These are phyloP conservation scores for Trichogramma pretiosum DNA, from an alignment of 1,140 invertebrate species.

Conservation along the genomic window DNA sequence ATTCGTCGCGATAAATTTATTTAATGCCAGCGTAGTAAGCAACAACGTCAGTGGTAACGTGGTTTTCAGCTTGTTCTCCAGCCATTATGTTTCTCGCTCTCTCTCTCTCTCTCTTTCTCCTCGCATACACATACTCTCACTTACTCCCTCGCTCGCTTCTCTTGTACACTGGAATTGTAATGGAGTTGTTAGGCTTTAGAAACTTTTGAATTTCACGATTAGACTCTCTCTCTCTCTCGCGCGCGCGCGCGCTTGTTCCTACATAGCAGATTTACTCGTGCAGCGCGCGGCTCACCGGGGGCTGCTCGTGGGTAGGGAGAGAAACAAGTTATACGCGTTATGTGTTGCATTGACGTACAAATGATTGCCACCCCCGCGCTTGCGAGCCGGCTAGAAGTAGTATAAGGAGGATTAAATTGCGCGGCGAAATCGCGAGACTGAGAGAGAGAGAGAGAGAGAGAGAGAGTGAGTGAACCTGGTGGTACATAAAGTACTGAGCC, in stretches of 20 bases:
- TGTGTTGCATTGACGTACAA: slow-evolving; percentile 1
- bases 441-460: background rate
- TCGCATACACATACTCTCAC: too few species aligned
- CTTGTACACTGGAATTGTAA: slow-evolving; percentile 4
- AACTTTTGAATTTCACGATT: too few species aligned
- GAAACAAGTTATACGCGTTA: slow-evolving; percentile 8
- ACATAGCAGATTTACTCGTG: background rate
- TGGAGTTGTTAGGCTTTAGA: too few species aligned
- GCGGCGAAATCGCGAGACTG: background rate
- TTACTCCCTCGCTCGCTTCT: background rate
- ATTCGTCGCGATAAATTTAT: too few species aligned
- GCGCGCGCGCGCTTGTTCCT: background rate
- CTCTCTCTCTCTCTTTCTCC: background rate
- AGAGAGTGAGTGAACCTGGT: background rate
- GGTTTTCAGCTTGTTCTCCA: background rate
- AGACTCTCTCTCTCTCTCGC: background rate
- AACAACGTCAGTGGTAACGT: too few species aligned
- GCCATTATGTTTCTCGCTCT: background rate
- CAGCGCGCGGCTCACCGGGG: too few species aligned
- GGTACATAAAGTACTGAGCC: too few species aligned
- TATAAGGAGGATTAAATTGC: slow-evolving; percentile 6
- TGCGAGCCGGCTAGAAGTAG: too few species aligned
- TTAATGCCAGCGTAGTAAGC: too few species aligned
- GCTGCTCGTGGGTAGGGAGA: background rate
- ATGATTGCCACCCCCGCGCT: too few species aligned